phyloP scores from a whole-genome alignment of 2,113 vertebrate genomes.

The Lophura nycthemera region DNA sequence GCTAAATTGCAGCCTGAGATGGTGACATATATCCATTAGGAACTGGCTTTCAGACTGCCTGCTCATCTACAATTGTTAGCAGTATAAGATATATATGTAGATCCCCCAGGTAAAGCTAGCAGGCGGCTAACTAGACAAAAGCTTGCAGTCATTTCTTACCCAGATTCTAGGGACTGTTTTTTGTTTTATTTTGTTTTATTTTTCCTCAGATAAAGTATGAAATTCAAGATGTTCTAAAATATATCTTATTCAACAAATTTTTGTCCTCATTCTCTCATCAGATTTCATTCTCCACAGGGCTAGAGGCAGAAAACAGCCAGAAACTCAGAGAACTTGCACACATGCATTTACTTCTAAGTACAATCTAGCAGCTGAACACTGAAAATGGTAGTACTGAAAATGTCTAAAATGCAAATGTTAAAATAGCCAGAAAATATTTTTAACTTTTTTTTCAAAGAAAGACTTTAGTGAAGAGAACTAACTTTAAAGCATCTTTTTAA shows the following conservation, averaged over 20 bases:
- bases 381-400: not conserved
- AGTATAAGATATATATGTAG: fast-evolving
- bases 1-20: not conserved
- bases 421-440: not conserved
- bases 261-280: not conserved
- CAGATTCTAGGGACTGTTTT: not conserved
- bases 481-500: not conserved
- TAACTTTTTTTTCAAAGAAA: not conserved
- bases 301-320: slow-evolving; percentile 17
- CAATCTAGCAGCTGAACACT: slow-evolving; percentile 8
- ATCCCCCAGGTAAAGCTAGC: not conserved
- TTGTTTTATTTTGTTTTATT: not conserved
- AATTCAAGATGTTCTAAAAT: not conserved
- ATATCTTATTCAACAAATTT: not conserved
- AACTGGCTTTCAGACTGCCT: not conserved
- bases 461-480: not conserved
- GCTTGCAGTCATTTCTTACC: not conserved
- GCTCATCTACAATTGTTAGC: not conserved
- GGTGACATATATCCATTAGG: not conserved
- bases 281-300: not conserved
- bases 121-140: not conserved
- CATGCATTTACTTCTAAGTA: not conserved
- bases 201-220: not conserved
- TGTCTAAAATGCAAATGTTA: not conserved
- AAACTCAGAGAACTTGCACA: not conserved